Evolutionary conservation across 1,140 invertebrate species (phyloP), one percentile per base, ranked within the genome.

Genomic region (Dryas iulia): DNA sequence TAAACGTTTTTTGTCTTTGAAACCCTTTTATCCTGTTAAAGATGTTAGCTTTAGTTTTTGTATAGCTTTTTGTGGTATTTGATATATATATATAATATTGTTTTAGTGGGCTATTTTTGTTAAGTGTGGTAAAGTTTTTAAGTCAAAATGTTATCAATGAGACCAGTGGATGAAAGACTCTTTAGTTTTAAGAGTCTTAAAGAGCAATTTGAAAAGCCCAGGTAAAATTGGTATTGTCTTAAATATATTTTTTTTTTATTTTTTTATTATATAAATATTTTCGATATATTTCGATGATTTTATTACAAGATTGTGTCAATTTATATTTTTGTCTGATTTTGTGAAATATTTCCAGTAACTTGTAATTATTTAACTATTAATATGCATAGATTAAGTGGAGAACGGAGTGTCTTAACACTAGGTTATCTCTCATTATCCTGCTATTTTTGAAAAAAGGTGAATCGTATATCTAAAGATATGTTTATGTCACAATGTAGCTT

Each of bases 121-220:
- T 70, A 68, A 70, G 67, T 59, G 71, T 30, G 60, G 57, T 64
- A 57, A 68, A 70, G 60, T 33, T 64, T n/a, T 14, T 39, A 62
- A 64, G 30, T 63, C 61, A 86, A 78, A 66, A 88, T 89, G 84
- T 67, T 91, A 67, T 86, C 86, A 0, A 61, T 87, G 56, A 78
- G 81, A 31, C 72, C 78, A 5, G 67, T 77, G 11, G 84, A 86
- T 5, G 82, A 86, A 12, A 81, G 88, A 64, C 78, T 89, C 23
- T 90, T 74, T 66, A 87, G 79, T 70, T 90, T 90, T 70, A 88
- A 88, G 66, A 87, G 79, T 64, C 65, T 90, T 2, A 90, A 85
- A 70, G 88, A 89, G 63, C 84, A 83, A 65, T 90, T 90, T 72
- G 88, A 90, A 65, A 69, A 83, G 61, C 71, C 79, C 31, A 90